phyloP scores from a whole-genome alignment of 2,888 invertebrate genomes.

The Calephelis perditalis region DNA sequence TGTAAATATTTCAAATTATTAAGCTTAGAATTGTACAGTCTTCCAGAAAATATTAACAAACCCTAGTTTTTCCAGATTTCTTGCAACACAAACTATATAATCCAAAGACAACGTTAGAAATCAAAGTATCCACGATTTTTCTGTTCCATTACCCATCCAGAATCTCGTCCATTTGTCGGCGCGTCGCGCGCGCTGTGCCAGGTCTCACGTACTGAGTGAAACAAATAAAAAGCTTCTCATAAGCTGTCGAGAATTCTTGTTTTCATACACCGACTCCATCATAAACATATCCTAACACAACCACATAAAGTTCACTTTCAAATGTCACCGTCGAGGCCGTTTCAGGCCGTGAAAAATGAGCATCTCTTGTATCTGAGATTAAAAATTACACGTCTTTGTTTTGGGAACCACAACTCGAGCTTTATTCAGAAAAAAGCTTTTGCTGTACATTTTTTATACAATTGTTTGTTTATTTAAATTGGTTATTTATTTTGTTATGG shows the following conservation, averaged over 20 bases:
- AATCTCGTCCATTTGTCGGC: background rate
- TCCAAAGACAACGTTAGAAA: background rate
- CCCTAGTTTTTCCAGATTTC: too few relatives aligned
- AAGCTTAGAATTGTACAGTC: too few relatives aligned
- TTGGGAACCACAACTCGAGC: slow-evolving; percentile 21
- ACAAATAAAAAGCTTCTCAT: slow-evolving; percentile 20
- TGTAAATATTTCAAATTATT: too few relatives aligned
- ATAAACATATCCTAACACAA: slow-evolving; percentile 29
- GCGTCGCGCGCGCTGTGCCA: background rate
- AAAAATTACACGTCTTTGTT: slow-evolving; percentile 68
- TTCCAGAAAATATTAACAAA: too few relatives aligned
- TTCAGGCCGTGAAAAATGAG: slow-evolving; percentile 61
- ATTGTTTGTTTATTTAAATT: background rate
- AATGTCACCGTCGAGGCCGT: slow-evolving; percentile 36
- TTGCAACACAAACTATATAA: too few relatives aligned
- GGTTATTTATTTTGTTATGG: background rate
- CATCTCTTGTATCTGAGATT: slow-evolving; percentile 66
- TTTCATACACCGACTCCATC: background rate
- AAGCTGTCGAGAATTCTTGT: slow-evolving; percentile 17
- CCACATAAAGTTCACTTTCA: slow-evolving; percentile 36
- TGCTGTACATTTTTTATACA: background rate
- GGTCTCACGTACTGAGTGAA: slow-evolving; percentile 16
- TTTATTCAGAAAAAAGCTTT: slow-evolving; percentile 2
- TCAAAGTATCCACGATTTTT: background rate
- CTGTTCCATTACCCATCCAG: slow-evolving; percentile 2